Conservation (phyloP, 2,797 vertebrate genomes). For the Coregonus suidteri region DNA sequence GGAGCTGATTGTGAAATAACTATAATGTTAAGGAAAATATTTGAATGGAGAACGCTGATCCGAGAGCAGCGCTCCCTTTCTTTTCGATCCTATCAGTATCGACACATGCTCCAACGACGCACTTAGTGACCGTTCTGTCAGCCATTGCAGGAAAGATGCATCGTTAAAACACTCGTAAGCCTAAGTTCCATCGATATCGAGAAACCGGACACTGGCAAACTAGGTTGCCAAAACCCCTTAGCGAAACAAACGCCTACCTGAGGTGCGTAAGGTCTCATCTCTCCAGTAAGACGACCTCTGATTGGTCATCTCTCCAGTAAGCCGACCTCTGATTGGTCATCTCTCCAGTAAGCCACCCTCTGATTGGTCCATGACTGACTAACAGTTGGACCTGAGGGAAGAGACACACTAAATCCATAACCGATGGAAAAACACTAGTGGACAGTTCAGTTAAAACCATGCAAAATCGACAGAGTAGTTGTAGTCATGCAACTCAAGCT, state of each 20-base stretch:
- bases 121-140: too few species aligned
- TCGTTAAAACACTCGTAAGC: too few species aligned
- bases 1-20: too few species aligned
- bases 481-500: conserved; percentile 91
- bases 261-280: neutral
- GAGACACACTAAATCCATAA: conserved; percentile 64
- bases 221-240: neutral
- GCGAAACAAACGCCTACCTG: neutral
- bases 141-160: too few species aligned
- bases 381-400: conserved; percentile 70
- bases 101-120: too few species aligned
- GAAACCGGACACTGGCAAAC: neutral
- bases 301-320: neutral
- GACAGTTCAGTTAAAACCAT: conserved; percentile 74
- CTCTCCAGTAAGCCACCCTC: conserved; percentile 27
- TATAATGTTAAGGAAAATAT: too few species aligned
- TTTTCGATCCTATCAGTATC: too few species aligned
- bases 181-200: too few species aligned
- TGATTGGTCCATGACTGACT: conserved; percentile 54
- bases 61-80: too few species aligned
- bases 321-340: neutral
- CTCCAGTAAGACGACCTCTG: neutral
- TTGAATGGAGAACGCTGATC: too few species aligned
- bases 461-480: conserved; percentile 80
- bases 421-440: conserved; percentile 49